These are phyloP conservation scores for Dallia pectoralis DNA, from an alignment of 2,797 vertebrate species.

Conservation along the genomic window DNA sequence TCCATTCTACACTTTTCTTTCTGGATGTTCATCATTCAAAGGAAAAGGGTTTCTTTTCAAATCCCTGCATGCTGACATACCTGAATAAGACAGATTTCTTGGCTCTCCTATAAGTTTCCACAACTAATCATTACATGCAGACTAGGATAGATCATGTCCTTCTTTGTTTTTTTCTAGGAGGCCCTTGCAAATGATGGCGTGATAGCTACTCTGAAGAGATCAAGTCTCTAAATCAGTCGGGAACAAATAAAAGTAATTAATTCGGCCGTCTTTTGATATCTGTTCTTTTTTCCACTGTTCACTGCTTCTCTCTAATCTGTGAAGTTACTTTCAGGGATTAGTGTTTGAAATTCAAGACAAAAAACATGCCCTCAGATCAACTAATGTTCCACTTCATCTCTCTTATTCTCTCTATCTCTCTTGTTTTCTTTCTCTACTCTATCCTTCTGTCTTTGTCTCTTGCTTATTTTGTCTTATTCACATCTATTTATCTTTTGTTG, in stretches of 20 bases:
- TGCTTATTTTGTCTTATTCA: not conserved
- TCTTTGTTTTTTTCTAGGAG: constrained; percentile 48
- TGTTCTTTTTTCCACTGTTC: constrained; percentile 2
- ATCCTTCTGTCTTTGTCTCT: constrained; percentile 39
- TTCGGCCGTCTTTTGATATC: constrained; percentile 16
- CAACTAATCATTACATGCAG: constrained; percentile 43
- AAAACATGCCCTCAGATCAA: constrained; percentile 9
- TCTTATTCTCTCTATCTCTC: constrained; percentile 9
- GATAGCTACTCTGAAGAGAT: constrained; percentile 40
- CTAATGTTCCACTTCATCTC: constrained; percentile 18
- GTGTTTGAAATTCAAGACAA: constrained; percentile 22
- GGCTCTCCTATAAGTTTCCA: constrained; percentile 38
- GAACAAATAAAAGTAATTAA: constrained; percentile 44
- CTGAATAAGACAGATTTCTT: constrained; percentile 41
- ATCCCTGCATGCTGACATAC: constrained; percentile 6
- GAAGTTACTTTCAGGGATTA: constrained; percentile 20
- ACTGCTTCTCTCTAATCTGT: constrained; percentile 18
- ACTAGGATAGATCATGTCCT: constrained; percentile 34
- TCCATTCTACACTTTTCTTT: constrained; percentile 1
- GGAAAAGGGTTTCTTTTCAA: constrained; percentile 9
- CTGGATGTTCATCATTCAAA: constrained; percentile 4
- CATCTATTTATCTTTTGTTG: no score
- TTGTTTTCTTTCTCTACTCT: constrained; percentile 35
- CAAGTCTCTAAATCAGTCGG: constrained; percentile 32
- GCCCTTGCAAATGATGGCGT: constrained; percentile 34